Evolutionary conservation across 1,140 invertebrate genomes (phyloP).

Genomic region (Saccostrea echinata): DNA sequence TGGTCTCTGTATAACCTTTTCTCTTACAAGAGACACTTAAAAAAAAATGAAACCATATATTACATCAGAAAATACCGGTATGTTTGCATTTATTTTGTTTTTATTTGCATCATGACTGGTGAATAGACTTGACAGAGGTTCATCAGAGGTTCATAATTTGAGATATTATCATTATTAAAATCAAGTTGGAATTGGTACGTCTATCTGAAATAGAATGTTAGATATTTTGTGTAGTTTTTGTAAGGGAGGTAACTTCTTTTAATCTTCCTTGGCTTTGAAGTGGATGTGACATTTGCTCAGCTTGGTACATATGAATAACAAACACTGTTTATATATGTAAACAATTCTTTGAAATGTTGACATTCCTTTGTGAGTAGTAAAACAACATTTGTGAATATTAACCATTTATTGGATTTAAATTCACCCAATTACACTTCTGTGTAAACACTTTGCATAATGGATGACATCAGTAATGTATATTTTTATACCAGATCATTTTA

Average conservation of each 20-base stretch:
- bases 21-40: neutral
- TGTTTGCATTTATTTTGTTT: neutral
- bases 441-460: neutral
- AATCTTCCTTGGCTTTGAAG: neutral
- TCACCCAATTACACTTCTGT: neutral
- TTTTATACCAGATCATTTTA: neutral
- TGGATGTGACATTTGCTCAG: no score
- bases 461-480: neutral
- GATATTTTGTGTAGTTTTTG: no score
- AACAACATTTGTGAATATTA: constrained; percentile 3
- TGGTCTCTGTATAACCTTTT: neutral
- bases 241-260: constrained; percentile 6
- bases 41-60: neutral
- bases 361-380: constrained; percentile 3
- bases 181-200: neutral
- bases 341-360: neutral
- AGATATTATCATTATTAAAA: neutral
- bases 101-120: neutral
- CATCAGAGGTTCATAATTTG: neutral
- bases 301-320: no score
- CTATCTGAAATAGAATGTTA: neutral
- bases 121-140: neutral
- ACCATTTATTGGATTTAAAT: neutral
- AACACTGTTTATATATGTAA: no score
- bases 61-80: neutral